Base-by-base conservation (phyloP, 2,888 invertebrate genomes). In the Nebria salina region DNA sequence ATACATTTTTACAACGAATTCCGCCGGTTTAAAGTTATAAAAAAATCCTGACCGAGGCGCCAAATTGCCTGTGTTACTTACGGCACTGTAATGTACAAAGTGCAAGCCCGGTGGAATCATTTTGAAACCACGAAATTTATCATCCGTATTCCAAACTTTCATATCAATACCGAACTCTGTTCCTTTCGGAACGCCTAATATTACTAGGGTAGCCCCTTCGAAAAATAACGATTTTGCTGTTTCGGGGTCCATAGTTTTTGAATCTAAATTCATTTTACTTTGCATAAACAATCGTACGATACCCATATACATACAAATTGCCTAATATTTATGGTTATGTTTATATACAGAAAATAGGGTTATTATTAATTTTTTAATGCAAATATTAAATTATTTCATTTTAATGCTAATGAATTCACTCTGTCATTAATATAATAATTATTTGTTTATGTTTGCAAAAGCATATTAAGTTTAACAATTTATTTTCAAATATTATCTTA, bases 31-130 rank as follows among this genome's bases (percentile, higher is more conserved):
- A 87, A 99, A 98, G 86, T 92, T 92, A 87, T 98, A 94, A 85
- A 93, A 93, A 85, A 94, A 93, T 5, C 93, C 93, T 70, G 90
- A 92, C 88, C 96, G 91, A 13, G 95, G 95, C 1, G 94, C 93
- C 6, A 91, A 89, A 85, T 94, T 93, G 0, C 93, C 93, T 76
- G 91, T 91, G 83, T 90, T 89, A 85, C 92, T 93, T 13, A 91
- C 90, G 83, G 91, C 93, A 90, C 95, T 95, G 87, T 95, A 98
- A 90, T 97, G 97, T 15, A 99, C 91, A 87, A 95, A 98, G 89
- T 99, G 99, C 77, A 98, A 90, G 6, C 99, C 99, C 1, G 98
- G 97, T 0, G 99, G 99, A 85, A 99, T 98, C 98, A 99, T 98
- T 91, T 99, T 99, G 42, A 99, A 93, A 0, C 99, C 99, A 85